Base-by-base conservation (phyloP, 2,888 invertebrate genomes). In the Heliconius ismenius region DNA sequence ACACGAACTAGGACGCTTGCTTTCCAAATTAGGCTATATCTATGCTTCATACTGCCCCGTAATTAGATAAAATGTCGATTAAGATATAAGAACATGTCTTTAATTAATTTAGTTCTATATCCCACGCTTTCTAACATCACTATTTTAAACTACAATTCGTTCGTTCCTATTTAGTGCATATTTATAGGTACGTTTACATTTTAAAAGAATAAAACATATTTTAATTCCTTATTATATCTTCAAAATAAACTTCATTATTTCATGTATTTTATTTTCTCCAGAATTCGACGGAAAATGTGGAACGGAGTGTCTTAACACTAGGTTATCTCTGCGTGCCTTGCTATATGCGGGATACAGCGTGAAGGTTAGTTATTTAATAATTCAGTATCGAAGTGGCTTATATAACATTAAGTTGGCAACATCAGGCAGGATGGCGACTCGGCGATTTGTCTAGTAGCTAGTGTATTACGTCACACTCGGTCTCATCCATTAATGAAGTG, bases 401-500 rank as follows among this genome's bases (percentile, higher is more conserved):
- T 60, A 70, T 72, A 73, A 62, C 36, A 62, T 73, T 7, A 39
- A 60, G 58, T 72, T 72, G 72, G 62, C 62, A 62, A 39, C 43
- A 73, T 43, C 62, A 39, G 24, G 21, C 24, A 26, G 62, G 62
- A 73, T 63, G 32, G 74, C 64, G 73, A 69, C 76, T 68, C 65
- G 60, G 54, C 77, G 64, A 72, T 65, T 60, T 67, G 58, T 72
- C 74, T 77, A 65, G 69, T 26, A 36, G 62, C 24, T 70, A 67
- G 49, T 63, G 49, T 63, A 43, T 75, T 64, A 77, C 77, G 77
- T 77, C 77, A 77, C 65, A 62, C 54, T 60, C 58, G 72, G 49
- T 54, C 36, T 67, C 67, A 26, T 72, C 70, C 75, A 49, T 72
- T 75, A 72, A 75, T 67, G 72, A 72, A 75, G 43, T 36, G 43